Percentiles rank a stretch among this genome's conserved stretches.
Evolutionary conservation across 2,113 vertebrate genomes (phyloP).

Genomic region (Limanda limanda): DNA sequence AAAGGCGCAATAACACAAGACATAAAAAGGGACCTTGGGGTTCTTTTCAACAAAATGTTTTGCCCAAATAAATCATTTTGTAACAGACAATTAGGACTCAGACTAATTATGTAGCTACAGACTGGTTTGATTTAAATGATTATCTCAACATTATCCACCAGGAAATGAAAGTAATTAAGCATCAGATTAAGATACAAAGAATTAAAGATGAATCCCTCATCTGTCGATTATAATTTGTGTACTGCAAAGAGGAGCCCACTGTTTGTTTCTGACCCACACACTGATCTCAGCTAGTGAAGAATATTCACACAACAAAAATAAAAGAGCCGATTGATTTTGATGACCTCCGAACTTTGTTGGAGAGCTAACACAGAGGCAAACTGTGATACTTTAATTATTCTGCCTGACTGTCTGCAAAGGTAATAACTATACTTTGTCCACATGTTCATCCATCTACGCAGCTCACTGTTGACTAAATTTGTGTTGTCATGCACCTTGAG

Average conservation of each 20-base stretch:
- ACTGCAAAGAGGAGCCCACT: background rate
- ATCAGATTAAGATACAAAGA: slow-evolving; percentile 21
- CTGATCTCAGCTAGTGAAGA: background rate
- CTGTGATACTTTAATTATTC: slow-evolving; percentile 15
- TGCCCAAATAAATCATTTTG: slow-evolving; percentile 6
- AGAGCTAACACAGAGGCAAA: slow-evolving; percentile 1
- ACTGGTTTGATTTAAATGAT: slow-evolving; percentile 30
- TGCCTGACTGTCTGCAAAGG: slow-evolving; percentile 1
- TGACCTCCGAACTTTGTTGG: slow-evolving; percentile 9
- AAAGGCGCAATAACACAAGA: slow-evolving; percentile 13
- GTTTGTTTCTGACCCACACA: background rate
- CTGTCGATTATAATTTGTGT: background rate
- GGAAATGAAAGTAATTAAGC: slow-evolving; percentile 31
- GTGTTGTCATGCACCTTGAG: slow-evolving; percentile 10
- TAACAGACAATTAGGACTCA: slow-evolving; percentile 7
- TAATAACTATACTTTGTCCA: background rate
- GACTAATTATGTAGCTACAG: slow-evolving; percentile 12
- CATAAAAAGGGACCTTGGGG: slow-evolving; percentile 5
- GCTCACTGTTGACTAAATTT: slow-evolving; percentile 3
- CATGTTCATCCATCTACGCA: slow-evolving; percentile 5
- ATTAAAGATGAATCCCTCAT: slow-evolving; percentile 31
- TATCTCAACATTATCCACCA: slow-evolving; percentile 20
- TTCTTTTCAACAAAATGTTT: slow-evolving; percentile 9
- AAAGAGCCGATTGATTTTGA: slow-evolving; percentile 6
- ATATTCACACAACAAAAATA: slow-evolving; percentile 5